Evolutionary conservation across 2,888 invertebrate species (phyloP).

Genomic region (Monochamus alternatus): DNA sequence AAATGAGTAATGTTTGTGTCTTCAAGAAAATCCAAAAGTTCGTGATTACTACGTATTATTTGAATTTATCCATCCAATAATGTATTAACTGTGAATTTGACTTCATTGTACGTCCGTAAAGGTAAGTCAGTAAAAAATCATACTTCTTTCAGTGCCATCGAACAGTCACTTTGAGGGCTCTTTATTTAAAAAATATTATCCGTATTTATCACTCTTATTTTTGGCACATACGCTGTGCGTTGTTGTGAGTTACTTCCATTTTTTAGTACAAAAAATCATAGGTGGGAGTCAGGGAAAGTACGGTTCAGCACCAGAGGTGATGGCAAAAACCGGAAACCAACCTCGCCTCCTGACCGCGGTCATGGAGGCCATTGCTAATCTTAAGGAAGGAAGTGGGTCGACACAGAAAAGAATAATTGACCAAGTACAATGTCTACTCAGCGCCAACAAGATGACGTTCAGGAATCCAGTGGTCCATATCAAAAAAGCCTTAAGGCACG

Average conservation of each 20-base stretch:
- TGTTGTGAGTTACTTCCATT: neutral
- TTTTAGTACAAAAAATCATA: conserved; percentile 25
- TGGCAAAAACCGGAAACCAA: conserved; percentile 30
- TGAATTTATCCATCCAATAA: conserved; percentile 9
- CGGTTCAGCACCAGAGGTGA: conserved; percentile 13
- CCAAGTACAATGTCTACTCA: conserved; percentile 44
- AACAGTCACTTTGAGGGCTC: neutral
- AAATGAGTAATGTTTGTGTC: conserved; percentile 30
- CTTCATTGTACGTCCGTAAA: neutral
- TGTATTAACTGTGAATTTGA: conserved; percentile 14
- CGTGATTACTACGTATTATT: neutral
- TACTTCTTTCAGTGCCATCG: neutral
- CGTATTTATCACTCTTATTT: no score
- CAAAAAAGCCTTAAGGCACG: conserved; percentile 55
- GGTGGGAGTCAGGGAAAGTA: conserved; percentile 36
- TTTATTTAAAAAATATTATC: neutral
- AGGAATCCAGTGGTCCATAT: conserved; percentile 53
- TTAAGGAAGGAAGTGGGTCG: conserved; percentile 55
- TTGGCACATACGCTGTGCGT: no score
- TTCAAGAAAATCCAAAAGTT: conserved; percentile 28
- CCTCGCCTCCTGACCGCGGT: conserved; percentile 55
- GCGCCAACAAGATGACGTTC: conserved; percentile 40
- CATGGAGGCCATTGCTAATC: conserved; percentile 58
- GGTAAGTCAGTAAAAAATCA: conserved; percentile 14
- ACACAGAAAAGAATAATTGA: conserved; percentile 54